These are phyloP conservation scores for Nemapogon koenigi DNA, from an alignment of 2,888 invertebrate species.

Conservation along the genomic window DNA sequence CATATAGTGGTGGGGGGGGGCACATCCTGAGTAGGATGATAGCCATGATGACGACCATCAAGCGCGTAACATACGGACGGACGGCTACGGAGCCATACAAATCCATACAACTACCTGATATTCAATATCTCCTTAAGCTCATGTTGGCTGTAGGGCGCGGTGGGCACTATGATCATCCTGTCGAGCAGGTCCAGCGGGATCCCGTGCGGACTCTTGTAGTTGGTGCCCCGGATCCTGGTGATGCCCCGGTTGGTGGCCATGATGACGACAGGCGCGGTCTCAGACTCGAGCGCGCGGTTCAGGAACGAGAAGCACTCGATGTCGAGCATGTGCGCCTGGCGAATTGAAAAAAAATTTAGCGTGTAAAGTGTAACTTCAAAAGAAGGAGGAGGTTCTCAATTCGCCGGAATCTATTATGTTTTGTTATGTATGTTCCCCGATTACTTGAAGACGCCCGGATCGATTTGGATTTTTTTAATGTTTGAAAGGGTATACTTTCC, in stretches of 20 bases:
- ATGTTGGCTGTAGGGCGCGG: slow-evolving; percentile 84
- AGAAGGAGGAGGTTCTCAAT: too few relatives aligned
- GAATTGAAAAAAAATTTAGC: slow-evolving; percentile 6
- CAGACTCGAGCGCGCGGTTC: slow-evolving; percentile 95
- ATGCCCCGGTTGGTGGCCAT: slow-evolving; percentile 99
- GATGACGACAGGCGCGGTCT: slow-evolving; percentile 96
- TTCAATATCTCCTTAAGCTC: slow-evolving; percentile 92
- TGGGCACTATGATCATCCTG: slow-evolving; percentile 89
- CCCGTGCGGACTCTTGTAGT: slow-evolving; percentile 94
- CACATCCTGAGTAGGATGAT: too few relatives aligned
- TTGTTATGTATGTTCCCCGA: too few relatives aligned
- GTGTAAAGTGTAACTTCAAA: too few relatives aligned
- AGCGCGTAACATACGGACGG: too few relatives aligned
- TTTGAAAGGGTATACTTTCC: too few relatives aligned
- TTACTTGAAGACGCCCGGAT: too few relatives aligned
- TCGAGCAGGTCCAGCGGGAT: slow-evolving; percentile 97
- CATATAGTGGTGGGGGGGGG: too few relatives aligned
- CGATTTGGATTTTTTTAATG: too few relatives aligned
- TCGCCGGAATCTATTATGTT: too few relatives aligned
- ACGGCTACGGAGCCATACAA: too few relatives aligned
- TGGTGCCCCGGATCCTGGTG: slow-evolving; percentile 93
- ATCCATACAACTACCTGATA: slow-evolving; percentile 75
- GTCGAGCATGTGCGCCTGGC: slow-evolving; percentile 93
- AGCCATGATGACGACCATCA: too few relatives aligned
- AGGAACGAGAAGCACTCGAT: slow-evolving; percentile 99